phyloP scores from a whole-genome alignment of 2,113 vertebrate species.

The Oreochromis niloticus region DNA sequence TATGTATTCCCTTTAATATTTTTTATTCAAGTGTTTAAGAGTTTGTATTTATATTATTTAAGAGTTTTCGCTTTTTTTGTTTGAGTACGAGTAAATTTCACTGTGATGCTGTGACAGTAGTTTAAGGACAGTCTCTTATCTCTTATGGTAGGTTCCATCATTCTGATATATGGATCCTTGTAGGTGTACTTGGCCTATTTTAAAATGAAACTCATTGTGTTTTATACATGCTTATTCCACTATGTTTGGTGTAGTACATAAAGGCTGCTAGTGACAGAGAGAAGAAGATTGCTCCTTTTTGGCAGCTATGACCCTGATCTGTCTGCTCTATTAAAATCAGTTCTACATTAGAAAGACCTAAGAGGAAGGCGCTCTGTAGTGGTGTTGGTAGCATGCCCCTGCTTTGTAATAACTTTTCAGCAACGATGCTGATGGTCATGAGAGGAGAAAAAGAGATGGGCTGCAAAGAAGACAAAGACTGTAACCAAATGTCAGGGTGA shows the following conservation, averaged over 20 bases:
- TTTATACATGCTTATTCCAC: not conserved
- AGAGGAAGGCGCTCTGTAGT: not conserved
- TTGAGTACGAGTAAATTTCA: not conserved
- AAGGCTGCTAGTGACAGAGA: not conserved
- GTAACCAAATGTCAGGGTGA: constrained; percentile 14
- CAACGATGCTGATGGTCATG: not conserved
- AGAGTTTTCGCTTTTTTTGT: not conserved
- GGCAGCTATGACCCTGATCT: constrained; percentile 9
- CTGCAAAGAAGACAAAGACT: not conserved
- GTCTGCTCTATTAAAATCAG: not conserved
- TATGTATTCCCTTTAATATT: not conserved
- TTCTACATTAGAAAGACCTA: not conserved
- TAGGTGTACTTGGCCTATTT: not conserved
- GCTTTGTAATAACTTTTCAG: not conserved
- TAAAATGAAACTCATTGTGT: not conserved
- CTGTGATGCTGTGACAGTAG: not conserved
- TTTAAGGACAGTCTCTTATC: not conserved
- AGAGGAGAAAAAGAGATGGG: not conserved
- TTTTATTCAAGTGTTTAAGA: not conserved
- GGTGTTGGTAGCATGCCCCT: not conserved
- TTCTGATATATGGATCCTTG: not conserved
- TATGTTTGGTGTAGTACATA: not conserved
- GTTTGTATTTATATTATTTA: not conserved
- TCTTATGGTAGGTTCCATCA: not conserved
- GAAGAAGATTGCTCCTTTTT: not conserved